Base-by-base conservation (phyloP, 2,797 vertebrate genomes). In the Megalops cyprinoides region DNA sequence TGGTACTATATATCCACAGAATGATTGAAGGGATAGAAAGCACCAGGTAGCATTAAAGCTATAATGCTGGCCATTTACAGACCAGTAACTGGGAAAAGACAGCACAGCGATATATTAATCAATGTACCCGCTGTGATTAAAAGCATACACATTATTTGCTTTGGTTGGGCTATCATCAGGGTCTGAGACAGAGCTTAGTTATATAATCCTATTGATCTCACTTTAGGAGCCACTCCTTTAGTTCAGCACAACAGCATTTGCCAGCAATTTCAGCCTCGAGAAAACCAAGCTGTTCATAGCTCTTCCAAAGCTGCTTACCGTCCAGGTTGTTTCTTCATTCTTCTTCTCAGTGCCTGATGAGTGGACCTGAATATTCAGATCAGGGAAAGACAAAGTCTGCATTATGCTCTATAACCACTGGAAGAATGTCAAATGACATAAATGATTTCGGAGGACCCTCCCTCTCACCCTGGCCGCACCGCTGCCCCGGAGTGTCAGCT, bases 311-410 rank as follows among this genome's bases (percentile, higher is more conserved):
- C 76, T 53, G 69, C 89, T 86, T 82, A 93, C 92, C 75, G 85
- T 93, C 91, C 91, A 91, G 20, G 91, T 86, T 78, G 83, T 85
- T 46, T 92, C 88, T 75, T 87, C 80, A n/a, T 86, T 55, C 80
- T 76, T 81, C 48, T 74, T 85, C 74, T 85, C 83, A 58, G 58
- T 56, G n/a, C 81, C 89, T 48, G 89, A 86, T 42, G 77, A 78
- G 74, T 18, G 82, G n/a, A 89, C 83, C 91, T 92, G 80, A 56
- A 51, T 76, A 69, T 39, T 3, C 76, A 73, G 48, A 84, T 4
- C 23, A 84, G 49, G 67, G 65, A 18, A 49, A 55, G 8, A 71
- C 15, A 28, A 23, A 78, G 75, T 62, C 14, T n/a, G 31, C 1
- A 34, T 42, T 10, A 20, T 15, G 51, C 12, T 77, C 3, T 39